Evolutionary conservation across 2,888 invertebrate species (phyloP).

Genomic region (Synanthedon formicaeformis): DNA sequence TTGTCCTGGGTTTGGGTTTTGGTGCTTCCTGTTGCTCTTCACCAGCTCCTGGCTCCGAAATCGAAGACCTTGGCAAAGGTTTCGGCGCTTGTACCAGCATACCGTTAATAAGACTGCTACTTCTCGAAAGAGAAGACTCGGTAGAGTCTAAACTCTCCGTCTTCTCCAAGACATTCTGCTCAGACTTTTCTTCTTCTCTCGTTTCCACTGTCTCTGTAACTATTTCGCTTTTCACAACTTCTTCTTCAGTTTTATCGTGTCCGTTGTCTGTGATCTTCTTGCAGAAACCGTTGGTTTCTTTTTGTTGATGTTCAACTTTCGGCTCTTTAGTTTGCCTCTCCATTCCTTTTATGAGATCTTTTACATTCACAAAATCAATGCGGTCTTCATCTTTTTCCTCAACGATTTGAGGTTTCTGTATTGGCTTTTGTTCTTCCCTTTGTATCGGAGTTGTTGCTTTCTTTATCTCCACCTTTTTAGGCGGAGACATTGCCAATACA

Average conservation of each 20-base stretch:
- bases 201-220: constrained; percentile 16
- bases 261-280: constrained; percentile 47
- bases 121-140: constrained; percentile 42
- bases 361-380: constrained; percentile 69
- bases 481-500: constrained; percentile 55
- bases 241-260: constrained; percentile 21
- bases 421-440: constrained; percentile 33
- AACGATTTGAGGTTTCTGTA: constrained; percentile 22
- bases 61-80: constrained; percentile 83
- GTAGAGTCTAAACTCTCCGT: constrained; percentile 43
- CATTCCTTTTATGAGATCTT: constrained; percentile 74
- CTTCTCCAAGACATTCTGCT: constrained; percentile 25
- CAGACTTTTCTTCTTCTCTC: constrained; percentile 3
- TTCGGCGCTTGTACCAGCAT: constrained; percentile 74
- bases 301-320: constrained; percentile 23
- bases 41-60: constrained; percentile 74
- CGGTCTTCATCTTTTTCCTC: constrained; percentile 58
- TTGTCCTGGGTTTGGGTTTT: constrained; percentile 79
- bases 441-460: constrained; percentile 27
- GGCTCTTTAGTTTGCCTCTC: constrained; percentile 52
- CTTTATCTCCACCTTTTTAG: constrained; percentile 42
- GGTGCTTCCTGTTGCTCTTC: constrained; percentile 60
- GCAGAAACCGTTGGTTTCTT: constrained; percentile 52
- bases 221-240: constrained; percentile 21
- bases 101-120: constrained; percentile 55